Evolutionary conservation across 2,113 vertebrate genomes (phyloP), one percentile per base, ranked within the genome.

Genomic region (Hippocampus abdominalis): DNA sequence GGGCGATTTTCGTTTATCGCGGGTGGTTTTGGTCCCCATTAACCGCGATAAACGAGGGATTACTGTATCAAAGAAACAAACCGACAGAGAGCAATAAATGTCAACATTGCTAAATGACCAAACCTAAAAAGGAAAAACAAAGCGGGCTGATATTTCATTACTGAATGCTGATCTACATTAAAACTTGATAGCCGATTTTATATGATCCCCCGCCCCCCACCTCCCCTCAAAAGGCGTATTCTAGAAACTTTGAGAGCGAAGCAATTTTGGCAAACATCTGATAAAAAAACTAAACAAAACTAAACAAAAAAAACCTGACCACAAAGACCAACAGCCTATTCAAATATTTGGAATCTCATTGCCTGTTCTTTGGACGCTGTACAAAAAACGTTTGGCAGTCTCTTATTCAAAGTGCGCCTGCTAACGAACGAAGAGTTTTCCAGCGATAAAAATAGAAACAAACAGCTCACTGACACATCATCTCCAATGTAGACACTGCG

Each of bases 361-460:
- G 29, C 44, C 40, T 29, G 66, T 70, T 54, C 5, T 9, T 64
- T 13, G 46, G 25, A 63, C 42, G 8, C 15, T 32, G 36, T 21
- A 62, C 25, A 64, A 39, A 68, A 73, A 70, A 68, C 68, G 61
- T 64, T 71, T 70, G 72, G n/a, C 66, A 62, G 66, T 25, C 64
- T 77, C 20, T n/a, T 40, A 67, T 46, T 6, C 20, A 57, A 36
- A 71, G 56, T n/a, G 29, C 76, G 57, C 25, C 67, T 69, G 49
- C 53, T 78, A 68, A 84, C 79, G 70, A 70, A 79, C 71, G 18
- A 74, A 79, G 56, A 70, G 32, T 67, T 68, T 68, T 49, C 49
- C 32, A 32, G 65, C 63, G 53, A 78, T 59, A 23, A 69, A 20
- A 74, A 56, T 72, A 32, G 23, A 5, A 74, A 73, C 11, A 15